Base-by-base conservation (phyloP, 2,797 vertebrate species). In the Catamblyrhynchus diadema region DNA sequence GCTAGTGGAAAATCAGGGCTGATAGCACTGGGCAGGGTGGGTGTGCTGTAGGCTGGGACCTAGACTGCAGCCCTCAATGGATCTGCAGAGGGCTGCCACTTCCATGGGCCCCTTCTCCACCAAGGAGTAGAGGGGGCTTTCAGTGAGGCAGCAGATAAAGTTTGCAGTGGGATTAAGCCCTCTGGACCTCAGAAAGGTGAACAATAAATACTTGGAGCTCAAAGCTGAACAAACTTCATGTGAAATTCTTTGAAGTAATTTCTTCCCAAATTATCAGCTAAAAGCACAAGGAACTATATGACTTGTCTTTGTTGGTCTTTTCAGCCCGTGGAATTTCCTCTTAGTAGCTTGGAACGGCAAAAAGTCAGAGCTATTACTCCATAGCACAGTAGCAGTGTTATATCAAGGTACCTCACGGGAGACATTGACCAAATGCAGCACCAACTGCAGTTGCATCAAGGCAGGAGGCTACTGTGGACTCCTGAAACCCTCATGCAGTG, bases 381-480 rank as follows among this genome's bases (percentile, higher is more conserved):
- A 35, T 24, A 64, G 32, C 27, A 39, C 5, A 64, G 41, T 24
- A 81, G 35, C 3, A 30, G 22, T 48, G 16, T 64, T 60, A 16
- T 5, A 69, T 35, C 28, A 24, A 72, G 47, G 35, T 42, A 54
- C 12, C 8, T 83, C 33, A 14, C 7, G 13, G 32, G 35, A 77
- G 35, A 41, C 16, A 16, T 19, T 2, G 2, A 41, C 35, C 35
- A 70, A 16, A 20, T 41, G 45, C 54, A 75, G 39, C n/a, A 79
- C 25, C 67, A 80, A 9, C 7, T 14, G 44, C 42, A n/a, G 23
- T 39, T 75, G 14, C 39, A 33, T 65, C 0, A 0, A 53, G 2
- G 7, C 27, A 70, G 30, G 12, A 88, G 22, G 11, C 64, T 44
- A 4, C 44, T 30, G 14, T 23, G 37, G 47, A 61, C 13, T 50